Base-by-base conservation (phyloP, 2,888 invertebrate genomes). In the Scaptodrosophila latifasciaeformis region DNA sequence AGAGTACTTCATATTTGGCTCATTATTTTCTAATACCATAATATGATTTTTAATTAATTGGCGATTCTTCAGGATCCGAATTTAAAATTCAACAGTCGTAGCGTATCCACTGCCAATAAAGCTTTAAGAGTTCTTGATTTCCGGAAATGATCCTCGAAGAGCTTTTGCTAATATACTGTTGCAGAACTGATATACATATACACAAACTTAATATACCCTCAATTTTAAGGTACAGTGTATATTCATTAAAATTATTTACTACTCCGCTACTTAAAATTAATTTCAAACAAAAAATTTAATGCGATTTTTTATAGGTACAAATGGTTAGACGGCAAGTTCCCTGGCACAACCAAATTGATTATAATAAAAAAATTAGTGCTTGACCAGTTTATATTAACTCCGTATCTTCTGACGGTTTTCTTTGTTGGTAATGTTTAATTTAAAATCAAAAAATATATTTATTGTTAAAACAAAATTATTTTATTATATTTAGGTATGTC, bases 361-460 rank as follows among this genome's bases (percentile, higher is more conserved):
- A 89, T 95, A 19, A 79, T 89, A 0, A 90, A 89, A 59, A 95
- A 95, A 87, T 88, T 95, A 43, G 79, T 91, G 0, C 84, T 91
- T 51, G 95, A 95, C 84, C 95, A 95, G 86, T 91, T 93, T 75
- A 54, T 93, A 2, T 89, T 94, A 84, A 93, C 95, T 1, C 94
- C 95, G 0, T 87, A 90, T 17, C 84, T 95, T 37, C 84, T 94
- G 12, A 89, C 89, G 0, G 79, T 90, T 2, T 95, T 95, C 82
- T 95, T 90, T 81, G 88, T 90, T 12, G 88, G 94, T 93, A 40
- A 13, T 21, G 3, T 17, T 35, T 1, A 13, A 19, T 37, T 27
- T 6, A 1, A 9, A n/a, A 7, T 27, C 15, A 24, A 27, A 13
- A 4, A 12, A 13, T 2, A 27, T 7, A 21, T 4, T 15, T 10